Conservation (phyloP, 2,888 invertebrate genomes). For the Leptopilina drosophilae region DNA sequence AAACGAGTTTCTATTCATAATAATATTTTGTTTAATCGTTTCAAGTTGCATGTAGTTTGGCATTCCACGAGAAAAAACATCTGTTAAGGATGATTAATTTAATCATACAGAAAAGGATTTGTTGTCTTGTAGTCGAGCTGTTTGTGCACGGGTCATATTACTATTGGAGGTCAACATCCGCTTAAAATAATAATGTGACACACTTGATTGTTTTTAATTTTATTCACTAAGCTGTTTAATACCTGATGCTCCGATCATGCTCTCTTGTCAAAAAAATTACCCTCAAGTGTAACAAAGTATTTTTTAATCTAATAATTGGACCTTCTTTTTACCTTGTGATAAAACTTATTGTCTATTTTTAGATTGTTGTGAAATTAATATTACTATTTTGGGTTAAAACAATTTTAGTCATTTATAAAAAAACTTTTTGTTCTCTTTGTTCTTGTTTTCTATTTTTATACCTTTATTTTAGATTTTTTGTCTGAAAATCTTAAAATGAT, state of each 20-base stretch:
- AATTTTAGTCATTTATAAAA: too few species aligned
- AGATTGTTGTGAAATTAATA: too few species aligned
- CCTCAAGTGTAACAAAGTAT: neutral
- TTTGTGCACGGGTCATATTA: constrained; percentile 24
- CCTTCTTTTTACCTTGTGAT: neutral
- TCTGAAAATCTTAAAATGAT: too few species aligned
- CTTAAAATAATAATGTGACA: constrained; percentile 31
- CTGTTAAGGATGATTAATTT: constrained; percentile 23
- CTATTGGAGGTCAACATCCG: constrained; percentile 33
- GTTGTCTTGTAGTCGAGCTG: constrained; percentile 7
- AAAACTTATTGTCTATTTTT: neutral
- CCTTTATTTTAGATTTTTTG: too few species aligned
- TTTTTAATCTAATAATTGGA: neutral
- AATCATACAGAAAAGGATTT: constrained; percentile 24
- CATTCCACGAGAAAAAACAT: neutral
- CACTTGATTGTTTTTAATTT: constrained; percentile 17
- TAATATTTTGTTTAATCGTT: constrained; percentile 3
- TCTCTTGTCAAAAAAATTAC: neutral
- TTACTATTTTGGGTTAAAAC: too few species aligned
- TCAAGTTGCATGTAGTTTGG: neutral
- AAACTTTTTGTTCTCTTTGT: too few species aligned
- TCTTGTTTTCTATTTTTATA: too few species aligned
- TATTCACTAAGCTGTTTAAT: neutral
- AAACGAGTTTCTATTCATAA: constrained; percentile 5
- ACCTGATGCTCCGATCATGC: neutral